A percentile compares a stretch with the other conserved stretches of the same genome.
These are phyloP conservation scores for Drosophila bocqueti DNA, from an alignment of 1,140 invertebrate genomes.

Conservation along the genomic window DNA sequence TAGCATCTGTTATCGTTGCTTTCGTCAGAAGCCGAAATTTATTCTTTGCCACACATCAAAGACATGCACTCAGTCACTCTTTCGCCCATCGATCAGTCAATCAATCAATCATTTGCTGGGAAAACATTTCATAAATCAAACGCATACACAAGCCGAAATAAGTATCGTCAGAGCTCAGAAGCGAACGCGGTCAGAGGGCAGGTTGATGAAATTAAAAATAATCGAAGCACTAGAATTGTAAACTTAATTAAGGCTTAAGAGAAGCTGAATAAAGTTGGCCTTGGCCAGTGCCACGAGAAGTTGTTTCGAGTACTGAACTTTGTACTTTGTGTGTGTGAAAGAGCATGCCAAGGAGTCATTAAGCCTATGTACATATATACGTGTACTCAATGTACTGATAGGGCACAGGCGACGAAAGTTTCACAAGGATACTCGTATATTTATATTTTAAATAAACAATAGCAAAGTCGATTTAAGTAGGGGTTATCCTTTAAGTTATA, in stretches of 20 bases:
- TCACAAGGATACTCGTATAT: background rate
- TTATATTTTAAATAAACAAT: too few relatives aligned
- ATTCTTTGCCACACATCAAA: slow-evolving; percentile 59
- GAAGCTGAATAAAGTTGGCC: slow-evolving; percentile 29
- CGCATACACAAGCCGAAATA: slow-evolving; percentile 32
- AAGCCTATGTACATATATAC: slow-evolving; percentile 28
- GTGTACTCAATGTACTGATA: slow-evolving; percentile 29
- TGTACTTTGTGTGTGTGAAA: slow-evolving; percentile 6
- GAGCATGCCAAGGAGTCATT: slow-evolving; percentile 55
- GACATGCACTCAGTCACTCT: slow-evolving; percentile 39
- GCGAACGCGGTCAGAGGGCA: slow-evolving; percentile 16
- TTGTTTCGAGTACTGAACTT: slow-evolving; percentile 15
- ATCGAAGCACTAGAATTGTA: slow-evolving; percentile 31
- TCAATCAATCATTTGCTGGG: slow-evolving; percentile 55
- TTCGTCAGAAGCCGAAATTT: slow-evolving; percentile 25
- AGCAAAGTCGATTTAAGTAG: background rate
- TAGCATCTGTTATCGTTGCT: slow-evolving; percentile 44
- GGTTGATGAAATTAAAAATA: slow-evolving; percentile 47
- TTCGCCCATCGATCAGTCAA: slow-evolving; percentile 54
- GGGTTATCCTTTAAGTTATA: background rate
- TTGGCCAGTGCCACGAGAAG: slow-evolving; percentile 21
- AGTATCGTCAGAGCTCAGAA: slow-evolving; percentile 14
- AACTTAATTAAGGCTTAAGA: slow-evolving; percentile 25
- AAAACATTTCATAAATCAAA: slow-evolving; percentile 58
- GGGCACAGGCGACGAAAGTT: slow-evolving; percentile 36